A percentile compares a stretch with the other conserved stretches of the same genome.
Evolutionary conservation across 1,140 invertebrate species (phyloP).

Genomic region (Leptinotarsa defecta): DNA sequence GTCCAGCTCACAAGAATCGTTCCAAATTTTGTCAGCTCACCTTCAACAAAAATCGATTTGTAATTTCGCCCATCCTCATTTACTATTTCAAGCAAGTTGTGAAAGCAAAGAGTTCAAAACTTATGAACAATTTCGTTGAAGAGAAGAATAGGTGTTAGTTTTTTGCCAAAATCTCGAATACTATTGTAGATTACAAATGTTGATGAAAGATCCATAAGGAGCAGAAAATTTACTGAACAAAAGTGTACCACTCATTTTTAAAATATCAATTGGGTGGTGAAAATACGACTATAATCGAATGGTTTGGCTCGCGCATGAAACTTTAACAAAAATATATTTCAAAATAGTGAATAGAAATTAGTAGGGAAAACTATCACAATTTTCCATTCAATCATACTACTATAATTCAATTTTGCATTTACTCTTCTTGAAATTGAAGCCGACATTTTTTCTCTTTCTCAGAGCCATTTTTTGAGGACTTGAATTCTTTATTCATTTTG

Average conservation of each 20-base stretch:
- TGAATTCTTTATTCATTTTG: no score
- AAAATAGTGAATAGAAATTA: no score
- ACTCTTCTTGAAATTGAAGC: no score
- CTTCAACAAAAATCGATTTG: neutral
- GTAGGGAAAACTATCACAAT: no score
- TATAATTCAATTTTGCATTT: no score
- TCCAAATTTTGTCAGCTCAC: neutral
- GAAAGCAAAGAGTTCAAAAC: neutral
- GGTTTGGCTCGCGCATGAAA: neutral
- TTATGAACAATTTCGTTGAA: neutral
- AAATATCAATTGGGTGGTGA: neutral
- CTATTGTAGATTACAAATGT: neutral
- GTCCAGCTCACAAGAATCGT: neutral
- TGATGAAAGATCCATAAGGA: neutral
- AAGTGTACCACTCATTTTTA: neutral
- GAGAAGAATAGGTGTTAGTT: neutral
- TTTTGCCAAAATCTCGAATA: neutral
- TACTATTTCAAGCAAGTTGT: no score
- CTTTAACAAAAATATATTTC: no score
- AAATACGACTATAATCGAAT: neutral
- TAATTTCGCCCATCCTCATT: neutral
- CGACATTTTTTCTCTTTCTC: no score
- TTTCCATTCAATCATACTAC: no score
- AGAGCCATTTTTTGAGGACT: no score
- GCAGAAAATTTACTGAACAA: neutral